Percentiles rank a stretch among this genome's conserved stretches.
Conservation (phyloP, 2,888 invertebrate species). For the Ctenicera cuprea region DNA sequence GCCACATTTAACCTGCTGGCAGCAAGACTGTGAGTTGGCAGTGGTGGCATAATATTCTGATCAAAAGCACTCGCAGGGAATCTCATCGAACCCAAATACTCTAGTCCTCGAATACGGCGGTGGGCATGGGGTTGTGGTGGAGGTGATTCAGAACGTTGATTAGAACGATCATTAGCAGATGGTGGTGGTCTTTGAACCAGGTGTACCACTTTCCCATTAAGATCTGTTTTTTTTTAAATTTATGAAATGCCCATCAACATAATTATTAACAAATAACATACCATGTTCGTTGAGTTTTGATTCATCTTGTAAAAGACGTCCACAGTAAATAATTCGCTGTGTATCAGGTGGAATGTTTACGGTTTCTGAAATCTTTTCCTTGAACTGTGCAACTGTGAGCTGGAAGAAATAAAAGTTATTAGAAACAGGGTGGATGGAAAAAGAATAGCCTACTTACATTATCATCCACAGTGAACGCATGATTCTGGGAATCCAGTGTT, state of each 20-base stretch:
- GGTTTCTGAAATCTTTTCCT: conserved; percentile 84
- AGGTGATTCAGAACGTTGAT: conserved; percentile 59
- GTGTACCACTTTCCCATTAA: conserved; percentile 94
- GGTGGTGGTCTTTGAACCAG: conserved; percentile 93
- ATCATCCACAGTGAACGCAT: conserved; percentile 87
- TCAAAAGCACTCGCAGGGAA: conserved; percentile 74
- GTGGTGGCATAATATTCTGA: conserved; percentile 72
- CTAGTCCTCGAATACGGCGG: conserved; percentile 60
- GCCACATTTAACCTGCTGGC: conserved; percentile 74
- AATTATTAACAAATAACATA: conserved; percentile 65
- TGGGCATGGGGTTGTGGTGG: conserved; percentile 63
- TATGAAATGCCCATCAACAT: too few species aligned
- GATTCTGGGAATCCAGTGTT: conserved; percentile 92
- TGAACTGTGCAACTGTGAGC: conserved; percentile 89
- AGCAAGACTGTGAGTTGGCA: conserved; percentile 73
- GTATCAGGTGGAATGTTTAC: conserved; percentile 87
- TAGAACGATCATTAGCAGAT: conserved; percentile 60
- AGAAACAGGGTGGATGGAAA: neutral
- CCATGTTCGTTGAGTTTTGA: conserved; percentile 90
- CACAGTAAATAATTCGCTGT: conserved; percentile 95
- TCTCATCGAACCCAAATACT: conserved; percentile 77
- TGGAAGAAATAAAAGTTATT: conserved; percentile 64
- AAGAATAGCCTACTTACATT: conserved; percentile 80
- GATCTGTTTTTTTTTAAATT: too few species aligned
- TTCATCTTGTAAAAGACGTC: conserved; percentile 93